phyloP scores from a whole-genome alignment of 2,113 vertebrate species.

The Amblyopsis rosae region DNA sequence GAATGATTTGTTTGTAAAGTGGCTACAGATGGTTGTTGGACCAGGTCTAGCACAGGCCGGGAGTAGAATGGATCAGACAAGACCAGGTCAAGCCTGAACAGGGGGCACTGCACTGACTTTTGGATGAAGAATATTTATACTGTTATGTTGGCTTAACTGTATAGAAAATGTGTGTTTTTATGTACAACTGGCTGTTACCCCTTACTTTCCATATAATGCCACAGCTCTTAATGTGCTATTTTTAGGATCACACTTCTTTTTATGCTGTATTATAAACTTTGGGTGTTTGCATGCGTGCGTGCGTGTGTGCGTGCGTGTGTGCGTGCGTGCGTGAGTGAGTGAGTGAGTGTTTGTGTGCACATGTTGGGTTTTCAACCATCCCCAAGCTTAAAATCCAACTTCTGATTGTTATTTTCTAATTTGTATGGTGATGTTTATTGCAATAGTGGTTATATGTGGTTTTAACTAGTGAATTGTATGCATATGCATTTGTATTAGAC shows the following conservation, averaged over 20 bases:
- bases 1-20: constrained; percentile 55
- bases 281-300: constrained; percentile 34
- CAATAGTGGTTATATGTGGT: constrained; percentile 74
- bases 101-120: constrained; percentile 80
- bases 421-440: constrained; percentile 74
- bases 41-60: constrained; percentile 63
- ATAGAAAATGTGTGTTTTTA: constrained; percentile 65
- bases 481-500: constrained; percentile 77
- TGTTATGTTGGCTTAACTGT: constrained; percentile 75
- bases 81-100: constrained; percentile 61
- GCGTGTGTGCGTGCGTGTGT: constrained; percentile 34
- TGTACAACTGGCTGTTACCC: constrained; percentile 68
- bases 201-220: constrained; percentile 41
- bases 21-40: constrained; percentile 55
- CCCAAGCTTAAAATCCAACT: constrained; percentile 54
- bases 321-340: constrained; percentile 32
- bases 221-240: constrained; percentile 51
- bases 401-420: constrained; percentile 64
- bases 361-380: constrained; percentile 40
- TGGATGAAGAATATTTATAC: constrained; percentile 83
- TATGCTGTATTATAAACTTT: constrained; percentile 69
- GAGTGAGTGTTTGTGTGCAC: constrained; percentile 41
- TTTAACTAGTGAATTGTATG: constrained; percentile 73
- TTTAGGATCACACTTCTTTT: constrained; percentile 61
- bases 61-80: constrained; percentile 49